Conservation (phyloP, 2,113 vertebrate species). For the Semnornis frantzii region DNA sequence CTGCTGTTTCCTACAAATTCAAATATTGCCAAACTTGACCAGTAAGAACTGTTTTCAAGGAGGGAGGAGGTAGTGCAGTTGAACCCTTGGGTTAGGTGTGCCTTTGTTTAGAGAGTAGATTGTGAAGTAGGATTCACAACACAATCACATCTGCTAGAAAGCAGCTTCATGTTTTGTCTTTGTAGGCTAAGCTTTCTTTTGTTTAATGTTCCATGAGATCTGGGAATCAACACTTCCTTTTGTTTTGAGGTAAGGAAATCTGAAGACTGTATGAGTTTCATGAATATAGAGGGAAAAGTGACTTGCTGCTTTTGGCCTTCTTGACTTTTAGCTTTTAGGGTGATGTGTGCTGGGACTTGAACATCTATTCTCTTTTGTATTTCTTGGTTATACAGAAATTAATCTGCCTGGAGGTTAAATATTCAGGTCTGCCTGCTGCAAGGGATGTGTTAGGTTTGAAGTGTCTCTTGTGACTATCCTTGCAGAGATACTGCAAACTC, state of each 20-base stretch:
- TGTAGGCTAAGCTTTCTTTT: background rate
- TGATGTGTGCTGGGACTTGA: background rate
- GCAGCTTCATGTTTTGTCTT: background rate
- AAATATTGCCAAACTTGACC: background rate
- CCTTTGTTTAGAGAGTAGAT: background rate
- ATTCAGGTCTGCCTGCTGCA: conserved; percentile 7
- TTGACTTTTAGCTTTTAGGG: conserved; percentile 34
- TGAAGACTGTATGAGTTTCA: background rate
- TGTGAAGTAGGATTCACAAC: background rate
- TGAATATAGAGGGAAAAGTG: background rate
- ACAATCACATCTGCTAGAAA: background rate
- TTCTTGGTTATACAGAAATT: conserved; percentile 13
- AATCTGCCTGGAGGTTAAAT: conserved; percentile 29
- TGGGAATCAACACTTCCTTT: conserved; percentile 17
- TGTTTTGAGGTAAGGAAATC: background rate
- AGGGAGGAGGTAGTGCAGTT: background rate
- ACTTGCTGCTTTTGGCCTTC: conserved; percentile 26
- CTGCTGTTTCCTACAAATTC: background rate
- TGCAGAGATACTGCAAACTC: background rate
- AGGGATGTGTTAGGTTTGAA: background rate
- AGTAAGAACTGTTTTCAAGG: background rate
- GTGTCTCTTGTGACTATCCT: background rate
- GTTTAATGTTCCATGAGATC: background rate
- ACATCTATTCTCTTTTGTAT: background rate
- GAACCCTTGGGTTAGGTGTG: background rate